phyloP scores from a whole-genome alignment of 2,888 invertebrate genomes.

The Epirrhoe tristata region DNA sequence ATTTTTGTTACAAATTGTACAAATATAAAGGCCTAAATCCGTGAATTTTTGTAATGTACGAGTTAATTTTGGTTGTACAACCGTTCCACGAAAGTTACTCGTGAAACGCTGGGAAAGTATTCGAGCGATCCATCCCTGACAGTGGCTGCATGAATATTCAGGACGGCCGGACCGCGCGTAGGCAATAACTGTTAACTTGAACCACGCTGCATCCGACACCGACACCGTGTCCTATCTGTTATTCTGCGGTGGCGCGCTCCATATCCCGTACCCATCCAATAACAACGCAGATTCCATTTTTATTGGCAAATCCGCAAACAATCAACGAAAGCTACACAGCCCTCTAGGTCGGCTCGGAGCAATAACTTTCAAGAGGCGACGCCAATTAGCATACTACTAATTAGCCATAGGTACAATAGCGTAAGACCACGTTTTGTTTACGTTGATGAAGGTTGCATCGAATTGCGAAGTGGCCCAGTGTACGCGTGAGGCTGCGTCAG shows the following conservation, averaged over 20 bases:
- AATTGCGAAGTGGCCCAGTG: conserved; percentile 83
- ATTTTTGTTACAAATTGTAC: background rate
- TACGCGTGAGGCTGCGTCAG: conserved; percentile 80
- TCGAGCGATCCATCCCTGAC: conserved; percentile 57
- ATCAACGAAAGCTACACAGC: conserved; percentile 21
- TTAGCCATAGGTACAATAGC: conserved; percentile 54
- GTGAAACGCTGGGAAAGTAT: conserved; percentile 53
- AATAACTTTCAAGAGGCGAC: conserved; percentile 42
- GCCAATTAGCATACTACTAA: conserved; percentile 52
- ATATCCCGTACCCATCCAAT: conserved; percentile 32
- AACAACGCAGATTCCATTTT: conserved; percentile 26
- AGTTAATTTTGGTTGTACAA: conserved; percentile 5
- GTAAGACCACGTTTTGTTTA: conserved; percentile 79
- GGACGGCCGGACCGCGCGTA: conserved; percentile 62
- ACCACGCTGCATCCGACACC: conserved; percentile 58
- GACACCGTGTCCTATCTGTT: conserved; percentile 58
- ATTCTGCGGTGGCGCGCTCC: conserved; percentile 41
- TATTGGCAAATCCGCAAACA: conserved; percentile 31
- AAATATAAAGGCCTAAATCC: background rate
- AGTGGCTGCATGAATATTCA: conserved; percentile 77
- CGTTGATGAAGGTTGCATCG: conserved; percentile 82
- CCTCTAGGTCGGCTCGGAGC: conserved; percentile 14
- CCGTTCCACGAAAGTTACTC: conserved; percentile 39
- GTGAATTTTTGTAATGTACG: background rate
- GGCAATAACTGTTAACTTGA: conserved; percentile 79